Base-by-base conservation (phyloP, 1,140 invertebrate genomes). In the Samia ricini region DNA sequence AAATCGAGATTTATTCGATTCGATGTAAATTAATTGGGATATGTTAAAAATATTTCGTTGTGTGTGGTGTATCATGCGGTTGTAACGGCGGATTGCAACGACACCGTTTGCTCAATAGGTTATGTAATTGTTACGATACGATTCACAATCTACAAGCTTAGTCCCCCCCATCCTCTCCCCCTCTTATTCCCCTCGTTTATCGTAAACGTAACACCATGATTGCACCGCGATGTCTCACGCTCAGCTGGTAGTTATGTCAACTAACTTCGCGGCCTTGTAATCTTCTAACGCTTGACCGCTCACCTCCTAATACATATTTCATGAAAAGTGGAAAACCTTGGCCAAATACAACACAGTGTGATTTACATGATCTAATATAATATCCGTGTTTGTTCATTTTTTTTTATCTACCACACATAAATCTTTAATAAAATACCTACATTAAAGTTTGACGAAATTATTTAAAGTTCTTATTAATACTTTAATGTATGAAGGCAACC, bases 101-200 rank as follows among this genome's bases (percentile, higher is more conserved):
- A 49, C 59, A 52, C 18, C 26, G 54, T 63, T 68, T 68, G 50
- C 66, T 63, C 66, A 68, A 68, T 60, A 68, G 23, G 18, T 68
- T 68, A 68, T 61, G 60, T 68, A 68, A 68, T 52, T 61, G 61
- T 52, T 60, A 59, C 57, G 54, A 54, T 60, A 54, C 61, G 61
- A 68, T 68, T 68, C 66, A 56, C 58, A 63, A 51, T 65, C 52
- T 18, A 55, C 52, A 29, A 50, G 36, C 36, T 42, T 42, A 65
- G 52, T 22, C 63, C 63, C 57, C 63, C 56, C 49, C 4, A 3
- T 15, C n/a, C 33, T 57, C 61, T 61, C 21, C n/a, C n/a, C n/a
- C n/a, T n/a, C n/a, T n/a, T n/a, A n/a, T n/a, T n/a, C n/a, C n/a
- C n/a, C n/a, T n/a, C n/a, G n/a, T n/a, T n/a, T 48, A 48, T 18